Evolutionary conservation across 2,797 vertebrate genomes (phyloP).

Genomic region (Threskiornis aethiopicus): DNA sequence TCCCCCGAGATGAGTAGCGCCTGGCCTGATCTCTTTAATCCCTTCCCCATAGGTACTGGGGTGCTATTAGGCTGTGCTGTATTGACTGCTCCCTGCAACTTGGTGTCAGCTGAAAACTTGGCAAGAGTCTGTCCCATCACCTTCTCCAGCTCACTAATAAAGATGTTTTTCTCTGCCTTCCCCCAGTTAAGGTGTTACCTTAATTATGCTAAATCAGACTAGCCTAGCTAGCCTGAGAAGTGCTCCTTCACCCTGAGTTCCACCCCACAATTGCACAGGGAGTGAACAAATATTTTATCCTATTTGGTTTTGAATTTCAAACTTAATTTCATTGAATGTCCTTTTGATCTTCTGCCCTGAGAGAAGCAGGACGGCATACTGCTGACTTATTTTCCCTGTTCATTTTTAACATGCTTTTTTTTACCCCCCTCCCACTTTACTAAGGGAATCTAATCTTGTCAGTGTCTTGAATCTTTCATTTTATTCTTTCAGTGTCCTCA

Average conservation of each 20-base stretch:
- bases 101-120: background rate
- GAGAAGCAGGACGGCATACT: background rate
- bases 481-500: background rate
- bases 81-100: background rate
- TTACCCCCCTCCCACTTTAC: background rate
- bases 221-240: background rate
- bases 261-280: background rate
- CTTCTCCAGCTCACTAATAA: background rate
- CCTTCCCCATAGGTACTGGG: background rate
- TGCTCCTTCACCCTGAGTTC: background rate
- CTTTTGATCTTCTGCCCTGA: background rate
- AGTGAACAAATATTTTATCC: background rate
- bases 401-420: background rate
- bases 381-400: background rate
- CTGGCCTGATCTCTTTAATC: too few species aligned
- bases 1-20: rapidly evolving
- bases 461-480: background rate
- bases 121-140: background rate
- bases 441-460: background rate
- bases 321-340: background rate
- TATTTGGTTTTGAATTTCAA: background rate
- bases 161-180: background rate
- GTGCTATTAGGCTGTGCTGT: background rate
- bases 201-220: background rate
- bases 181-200: background rate